These are phyloP conservation scores for Thymallus thymallus DNA, from an alignment of 2,113 vertebrate genomes.

Conservation along the genomic window DNA sequence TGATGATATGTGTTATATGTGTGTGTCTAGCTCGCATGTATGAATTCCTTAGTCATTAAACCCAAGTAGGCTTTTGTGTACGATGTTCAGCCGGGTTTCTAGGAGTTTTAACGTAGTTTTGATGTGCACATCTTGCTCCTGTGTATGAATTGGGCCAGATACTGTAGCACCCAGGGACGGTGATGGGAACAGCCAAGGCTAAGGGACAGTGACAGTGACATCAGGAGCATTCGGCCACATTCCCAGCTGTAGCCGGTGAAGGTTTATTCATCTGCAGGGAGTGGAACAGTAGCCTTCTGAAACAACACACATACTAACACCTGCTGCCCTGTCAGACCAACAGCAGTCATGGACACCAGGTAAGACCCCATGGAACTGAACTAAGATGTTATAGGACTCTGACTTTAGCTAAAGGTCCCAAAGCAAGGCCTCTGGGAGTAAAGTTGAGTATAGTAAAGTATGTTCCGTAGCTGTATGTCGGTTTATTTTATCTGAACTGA, in stretches of 20 bases:
- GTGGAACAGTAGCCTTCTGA: slow-evolving; percentile 23
- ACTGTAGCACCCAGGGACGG: background rate
- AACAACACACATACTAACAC: slow-evolving; percentile 17
- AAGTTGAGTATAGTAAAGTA: too few species aligned
- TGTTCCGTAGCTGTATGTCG: too few species aligned
- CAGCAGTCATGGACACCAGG: background rate
- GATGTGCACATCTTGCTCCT: background rate
- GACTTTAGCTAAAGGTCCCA: background rate
- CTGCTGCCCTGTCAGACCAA: slow-evolving; percentile 16
- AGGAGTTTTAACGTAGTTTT: too few species aligned
- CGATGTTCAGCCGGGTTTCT: background rate
- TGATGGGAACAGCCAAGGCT: slow-evolving; percentile 6
- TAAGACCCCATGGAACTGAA: background rate
- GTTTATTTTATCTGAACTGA: background rate
- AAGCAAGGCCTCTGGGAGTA: too few species aligned
- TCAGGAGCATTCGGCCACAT: slow-evolving; percentile 18
- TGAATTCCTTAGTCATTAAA: background rate
- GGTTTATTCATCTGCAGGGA: slow-evolving; percentile 28
- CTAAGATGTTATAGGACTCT: background rate
- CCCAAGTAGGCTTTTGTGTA: background rate
- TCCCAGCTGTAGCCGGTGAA: slow-evolving; percentile 44
- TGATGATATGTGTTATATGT: slow-evolving; percentile 30
- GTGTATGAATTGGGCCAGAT: too few species aligned
- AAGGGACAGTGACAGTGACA: background rate
- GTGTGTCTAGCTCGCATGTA: background rate